Conservation (phyloP, 2,113 vertebrate species). For the Sorex fumeus region DNA sequence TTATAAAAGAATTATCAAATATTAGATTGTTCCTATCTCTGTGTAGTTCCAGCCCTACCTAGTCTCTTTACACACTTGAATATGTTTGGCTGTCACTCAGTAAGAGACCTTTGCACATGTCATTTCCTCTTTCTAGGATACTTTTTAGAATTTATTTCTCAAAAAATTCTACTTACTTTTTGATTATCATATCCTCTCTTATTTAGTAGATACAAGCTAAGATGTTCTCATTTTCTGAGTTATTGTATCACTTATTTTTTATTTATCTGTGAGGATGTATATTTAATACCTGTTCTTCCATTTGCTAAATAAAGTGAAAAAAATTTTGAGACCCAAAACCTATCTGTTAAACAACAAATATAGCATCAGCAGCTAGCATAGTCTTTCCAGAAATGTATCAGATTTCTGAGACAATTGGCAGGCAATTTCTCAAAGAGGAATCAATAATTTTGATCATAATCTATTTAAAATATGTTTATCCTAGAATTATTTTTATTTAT, state of each 20-base stretch:
- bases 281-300: background rate
- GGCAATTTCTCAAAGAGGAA: slow-evolving; percentile 4
- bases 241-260: background rate
- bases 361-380: too few species aligned
- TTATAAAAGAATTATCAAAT: too few species aligned
- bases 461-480: background rate
- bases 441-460: background rate
- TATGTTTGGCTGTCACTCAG: too few species aligned
- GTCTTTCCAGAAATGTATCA: background rate
- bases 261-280: background rate
- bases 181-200: background rate
- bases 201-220: background rate
- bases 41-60: too few species aligned
- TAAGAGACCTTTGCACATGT: too few species aligned
- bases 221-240: background rate
- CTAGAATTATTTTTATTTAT: background rate
- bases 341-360: background rate
- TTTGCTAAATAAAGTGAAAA: too few species aligned
- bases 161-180: too few species aligned
- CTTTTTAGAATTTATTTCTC: too few species aligned
- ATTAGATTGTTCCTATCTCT: too few species aligned
- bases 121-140: too few species aligned
- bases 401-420: background rate
- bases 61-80: too few species aligned
- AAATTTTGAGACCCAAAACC: background rate